Evolutionary conservation across 1,140 invertebrate species (phyloP).

Genomic region (Drosophila athabasca): DNA sequence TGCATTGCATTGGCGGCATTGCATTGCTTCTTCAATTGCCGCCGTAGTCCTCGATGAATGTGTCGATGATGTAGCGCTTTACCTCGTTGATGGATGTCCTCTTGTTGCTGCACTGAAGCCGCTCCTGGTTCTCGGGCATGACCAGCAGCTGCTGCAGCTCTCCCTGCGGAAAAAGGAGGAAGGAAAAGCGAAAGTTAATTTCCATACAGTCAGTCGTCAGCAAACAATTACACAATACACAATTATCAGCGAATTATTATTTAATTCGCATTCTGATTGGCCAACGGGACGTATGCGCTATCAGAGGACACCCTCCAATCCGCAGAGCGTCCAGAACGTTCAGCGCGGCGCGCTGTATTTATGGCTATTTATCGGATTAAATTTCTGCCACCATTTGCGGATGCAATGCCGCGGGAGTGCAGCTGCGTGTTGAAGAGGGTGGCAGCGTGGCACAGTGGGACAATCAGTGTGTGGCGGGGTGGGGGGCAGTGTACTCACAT

Average conservation of each 20-base stretch:
- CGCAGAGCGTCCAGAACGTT: constrained; percentile 1
- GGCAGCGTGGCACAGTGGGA: too few species aligned
- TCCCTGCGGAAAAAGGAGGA: constrained; percentile 45
- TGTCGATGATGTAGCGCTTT: constrained; percentile 82
- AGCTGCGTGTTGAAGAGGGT: too few species aligned
- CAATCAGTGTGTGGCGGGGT: too few species aligned
- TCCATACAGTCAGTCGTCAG: constrained; percentile 3
- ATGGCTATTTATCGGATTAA: constrained; percentile 41
- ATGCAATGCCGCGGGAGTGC: too few species aligned
- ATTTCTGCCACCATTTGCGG: constrained; percentile 31
- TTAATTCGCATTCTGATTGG: constrained; percentile 31
- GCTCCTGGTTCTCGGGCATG: constrained; percentile 78
- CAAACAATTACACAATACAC: background rate
- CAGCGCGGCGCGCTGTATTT: too few species aligned
- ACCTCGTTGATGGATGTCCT: constrained; percentile 82
- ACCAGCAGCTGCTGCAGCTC: constrained; percentile 78
- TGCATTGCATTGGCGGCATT: constrained; percentile 14
- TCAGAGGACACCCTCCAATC: constrained; percentile 10
- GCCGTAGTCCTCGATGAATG: constrained; percentile 81
- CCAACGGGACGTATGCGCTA: constrained; percentile 55
- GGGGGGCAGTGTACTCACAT: constrained; percentile 64
- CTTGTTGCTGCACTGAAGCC: constrained; percentile 76
- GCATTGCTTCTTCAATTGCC: constrained; percentile 60
- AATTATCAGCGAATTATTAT: constrained; percentile 58
- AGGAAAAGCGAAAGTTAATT: constrained; percentile 38